phyloP scores from a whole-genome alignment of 1,140 invertebrate genomes.

The Trichomalopsis sarcophagae region DNA sequence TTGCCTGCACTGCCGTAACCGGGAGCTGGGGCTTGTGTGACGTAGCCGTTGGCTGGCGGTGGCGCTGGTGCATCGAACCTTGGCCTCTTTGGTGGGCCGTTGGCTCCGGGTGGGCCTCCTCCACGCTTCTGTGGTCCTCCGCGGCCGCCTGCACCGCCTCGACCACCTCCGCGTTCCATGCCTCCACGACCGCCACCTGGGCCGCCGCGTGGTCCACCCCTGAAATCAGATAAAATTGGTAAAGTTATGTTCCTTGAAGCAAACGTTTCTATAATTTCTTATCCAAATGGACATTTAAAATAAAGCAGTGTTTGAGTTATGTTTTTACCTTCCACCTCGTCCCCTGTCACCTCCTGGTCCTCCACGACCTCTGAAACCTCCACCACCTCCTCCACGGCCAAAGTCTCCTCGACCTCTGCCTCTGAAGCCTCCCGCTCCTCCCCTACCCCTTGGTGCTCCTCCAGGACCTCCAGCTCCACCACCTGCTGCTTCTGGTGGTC shows the following conservation, averaged over 20 bases:
- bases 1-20: constrained; percentile 68
- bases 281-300: neutral
- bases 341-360: constrained; percentile 64
- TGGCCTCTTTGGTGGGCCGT: constrained; percentile 71
- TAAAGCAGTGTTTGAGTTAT: neutral
- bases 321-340: constrained; percentile 66
- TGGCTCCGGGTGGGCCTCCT: constrained; percentile 69
- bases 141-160: constrained; percentile 64
- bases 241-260: neutral
- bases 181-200: constrained; percentile 67
- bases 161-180: constrained; percentile 66
- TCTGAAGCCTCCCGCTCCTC: constrained; percentile 58
- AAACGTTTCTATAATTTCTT: too few relatives aligned
- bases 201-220: constrained; percentile 67
- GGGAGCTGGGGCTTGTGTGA: constrained; percentile 66
- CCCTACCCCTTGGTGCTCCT: constrained; percentile 48
- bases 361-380: constrained; percentile 65
- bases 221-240: constrained; percentile 38
- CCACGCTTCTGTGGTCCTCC: constrained; percentile 71
- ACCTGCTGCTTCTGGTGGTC: constrained; percentile 67
- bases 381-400: constrained; percentile 65
- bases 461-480: constrained; percentile 61
- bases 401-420: constrained; percentile 66
- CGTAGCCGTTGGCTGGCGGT: constrained; percentile 71
- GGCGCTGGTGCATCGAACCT: constrained; percentile 69